Evolutionary conservation across 1,140 invertebrate genomes (phyloP).

Genomic region (Eriocheir sinensis): DNA sequence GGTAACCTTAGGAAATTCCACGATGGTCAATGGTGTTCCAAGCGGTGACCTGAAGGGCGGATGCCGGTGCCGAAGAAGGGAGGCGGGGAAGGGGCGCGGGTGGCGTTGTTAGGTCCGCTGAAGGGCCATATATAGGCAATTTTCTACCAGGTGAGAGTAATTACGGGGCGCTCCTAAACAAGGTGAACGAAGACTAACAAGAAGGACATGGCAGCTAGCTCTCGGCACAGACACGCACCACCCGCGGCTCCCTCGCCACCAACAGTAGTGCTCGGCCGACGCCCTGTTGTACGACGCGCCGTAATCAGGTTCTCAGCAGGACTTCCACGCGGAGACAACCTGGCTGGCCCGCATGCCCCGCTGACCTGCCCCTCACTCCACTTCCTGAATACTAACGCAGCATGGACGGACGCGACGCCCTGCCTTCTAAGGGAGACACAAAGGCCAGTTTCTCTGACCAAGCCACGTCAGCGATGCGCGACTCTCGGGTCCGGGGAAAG

Average conservation of each 20-base stretch:
- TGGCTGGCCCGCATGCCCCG: neutral
- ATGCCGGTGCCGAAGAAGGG: neutral
- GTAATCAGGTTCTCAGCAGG: conserved; percentile 22
- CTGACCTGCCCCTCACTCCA: neutral
- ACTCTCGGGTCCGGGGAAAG: neutral
- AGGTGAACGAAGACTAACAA: neutral
- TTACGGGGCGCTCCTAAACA: neutral
- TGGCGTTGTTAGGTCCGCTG: neutral
- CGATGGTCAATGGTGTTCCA: neutral
- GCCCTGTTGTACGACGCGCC: neutral
- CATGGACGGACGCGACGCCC: neutral
- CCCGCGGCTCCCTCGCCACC: neutral
- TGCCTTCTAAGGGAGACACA: neutral
- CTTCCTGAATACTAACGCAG: conserved; percentile 7
- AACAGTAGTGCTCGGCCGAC: conserved; percentile 19
- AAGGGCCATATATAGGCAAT: neutral
- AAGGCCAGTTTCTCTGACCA: conserved; percentile 1
- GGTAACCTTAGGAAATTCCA: conserved; percentile 25
- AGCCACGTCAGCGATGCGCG: conserved; percentile 7
- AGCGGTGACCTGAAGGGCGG: neutral
- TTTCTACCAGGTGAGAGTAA: conserved; percentile 13
- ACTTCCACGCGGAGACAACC: conserved; percentile 11
- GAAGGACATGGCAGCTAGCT: neutral
- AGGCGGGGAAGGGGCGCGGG: neutral
- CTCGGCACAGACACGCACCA: neutral